These are phyloP conservation scores for Galaxias olidus DNA, from an alignment of 2,797 vertebrate genomes.

Conservation along the genomic window DNA sequence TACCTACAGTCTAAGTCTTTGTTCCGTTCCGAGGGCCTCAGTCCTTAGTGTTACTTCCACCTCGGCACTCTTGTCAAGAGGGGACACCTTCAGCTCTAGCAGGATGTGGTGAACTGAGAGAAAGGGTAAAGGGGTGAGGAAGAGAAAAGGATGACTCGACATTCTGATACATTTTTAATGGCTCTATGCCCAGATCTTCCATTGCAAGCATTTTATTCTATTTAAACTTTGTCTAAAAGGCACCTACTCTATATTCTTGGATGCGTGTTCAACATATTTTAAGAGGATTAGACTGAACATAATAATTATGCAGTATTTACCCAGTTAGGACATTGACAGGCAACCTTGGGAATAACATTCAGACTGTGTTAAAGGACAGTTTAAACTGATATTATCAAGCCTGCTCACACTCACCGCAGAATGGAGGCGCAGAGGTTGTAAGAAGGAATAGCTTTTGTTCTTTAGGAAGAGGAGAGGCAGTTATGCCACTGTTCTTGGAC, in stretches of 20 bases:
- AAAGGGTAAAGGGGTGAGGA: neutral
- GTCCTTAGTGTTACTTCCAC: slow-evolving; percentile 69
- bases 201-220: no score
- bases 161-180: no score
- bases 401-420: slow-evolving; percentile 81
- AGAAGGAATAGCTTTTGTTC: slow-evolving; percentile 84
- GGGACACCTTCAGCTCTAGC: slow-evolving; percentile 68
- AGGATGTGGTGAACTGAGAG: slow-evolving; percentile 75
- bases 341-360: neutral
- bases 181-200: no score
- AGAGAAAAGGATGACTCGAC: neutral
- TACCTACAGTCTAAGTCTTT: slow-evolving; percentile 70
- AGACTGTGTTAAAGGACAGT: neutral
- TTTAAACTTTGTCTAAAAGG: no score
- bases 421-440: slow-evolving; percentile 80
- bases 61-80: slow-evolving; percentile 70
- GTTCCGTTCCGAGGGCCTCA: slow-evolving; percentile 32
- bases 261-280: no score
- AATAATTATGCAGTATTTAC: no score
- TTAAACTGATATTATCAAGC: no score
- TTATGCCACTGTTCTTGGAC: slow-evolving; percentile 76
- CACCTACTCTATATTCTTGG: no score
- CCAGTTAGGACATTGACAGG: neutral
- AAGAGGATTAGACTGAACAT: no score
- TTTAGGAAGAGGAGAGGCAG: slow-evolving; percentile 72